phyloP scores from a whole-genome alignment of 2,113 vertebrate genomes.

The Brachyhypopomus occidentalis region DNA sequence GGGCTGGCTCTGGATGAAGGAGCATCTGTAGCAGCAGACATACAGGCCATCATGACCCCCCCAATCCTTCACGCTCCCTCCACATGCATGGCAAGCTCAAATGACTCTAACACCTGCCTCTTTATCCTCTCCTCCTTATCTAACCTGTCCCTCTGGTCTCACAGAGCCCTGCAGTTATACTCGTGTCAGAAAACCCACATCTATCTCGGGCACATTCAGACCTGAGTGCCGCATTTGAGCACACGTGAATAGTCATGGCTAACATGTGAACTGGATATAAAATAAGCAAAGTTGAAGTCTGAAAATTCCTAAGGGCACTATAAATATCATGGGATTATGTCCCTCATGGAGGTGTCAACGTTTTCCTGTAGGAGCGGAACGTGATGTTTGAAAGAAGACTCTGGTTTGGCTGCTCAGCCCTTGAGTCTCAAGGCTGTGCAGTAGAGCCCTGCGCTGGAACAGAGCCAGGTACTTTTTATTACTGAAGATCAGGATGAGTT shows the following conservation, averaged over 20 bases:
- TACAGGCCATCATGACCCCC: constrained; percentile 45
- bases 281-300: constrained; percentile 7
- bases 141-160: constrained; percentile 33
- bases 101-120: constrained; percentile 56
- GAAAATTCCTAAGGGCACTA: constrained; percentile 1
- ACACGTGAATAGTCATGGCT: constrained; percentile 20
- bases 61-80: constrained; percentile 56
- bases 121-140: constrained; percentile 44
- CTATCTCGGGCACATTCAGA: constrained; percentile 12
- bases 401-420: constrained; percentile 2
- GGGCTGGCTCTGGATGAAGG: constrained; percentile 53
- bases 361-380: constrained; percentile 41
- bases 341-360: constrained; percentile 36
- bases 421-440: constrained; percentile 43
- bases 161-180: constrained; percentile 6
- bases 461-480: constrained; percentile 63
- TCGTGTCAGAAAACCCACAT: background rate
- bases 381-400: constrained; percentile 37
- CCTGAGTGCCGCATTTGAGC: background rate
- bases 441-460: constrained; percentile 54
- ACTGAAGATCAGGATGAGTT: constrained; percentile 63
- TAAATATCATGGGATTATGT: constrained; percentile 1
- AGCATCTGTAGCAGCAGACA: constrained; percentile 47
- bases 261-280: constrained; percentile 31
- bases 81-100: constrained; percentile 45